A percentile compares a stretch with the other conserved stretches of the same genome.
Evolutionary conservation across 2,888 invertebrate genomes (phyloP).

Genomic region (Torymus aiolomorphi): DNA sequence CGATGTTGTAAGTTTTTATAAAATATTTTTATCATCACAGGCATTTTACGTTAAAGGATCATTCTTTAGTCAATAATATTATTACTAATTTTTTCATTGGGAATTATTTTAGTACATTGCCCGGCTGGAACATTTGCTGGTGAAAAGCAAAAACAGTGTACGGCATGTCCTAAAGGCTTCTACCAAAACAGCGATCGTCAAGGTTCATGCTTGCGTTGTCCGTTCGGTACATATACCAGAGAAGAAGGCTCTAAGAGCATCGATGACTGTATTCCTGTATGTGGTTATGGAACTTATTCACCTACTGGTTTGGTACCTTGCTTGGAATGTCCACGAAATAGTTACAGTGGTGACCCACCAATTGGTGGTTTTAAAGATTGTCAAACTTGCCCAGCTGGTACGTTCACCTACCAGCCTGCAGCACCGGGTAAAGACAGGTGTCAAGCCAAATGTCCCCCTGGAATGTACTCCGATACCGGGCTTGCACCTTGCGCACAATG

Average conservation of each 20-base stretch:
- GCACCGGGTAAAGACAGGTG: constrained; percentile 89
- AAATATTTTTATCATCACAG: not conserved
- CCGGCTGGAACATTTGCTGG: constrained; percentile 96
- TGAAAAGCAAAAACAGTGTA: constrained; percentile 92
- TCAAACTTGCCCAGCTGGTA: constrained; percentile 92
- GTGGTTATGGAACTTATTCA: constrained; percentile 96
- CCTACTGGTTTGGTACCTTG: constrained; percentile 94
- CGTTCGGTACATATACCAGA: constrained; percentile 93
- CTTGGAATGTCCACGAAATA: constrained; percentile 94
- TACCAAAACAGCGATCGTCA: constrained; percentile 95
- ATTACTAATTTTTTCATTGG: constrained; percentile 36
- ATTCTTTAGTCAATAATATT: not conserved
- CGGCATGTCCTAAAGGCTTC: constrained; percentile 92
- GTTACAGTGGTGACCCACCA: constrained; percentile 91
- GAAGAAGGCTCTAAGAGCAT: constrained; percentile 93
- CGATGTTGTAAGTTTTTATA: constrained; percentile 87
- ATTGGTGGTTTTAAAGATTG: constrained; percentile 95
- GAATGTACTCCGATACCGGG: constrained; percentile 94
- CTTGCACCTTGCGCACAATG: constrained; percentile 95
- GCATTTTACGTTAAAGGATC: not conserved
- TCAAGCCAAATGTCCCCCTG: constrained; percentile 91
- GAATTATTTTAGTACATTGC: constrained; percentile 84
- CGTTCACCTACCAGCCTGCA: constrained; percentile 94
- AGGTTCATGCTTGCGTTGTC: constrained; percentile 92
- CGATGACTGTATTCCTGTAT: constrained; percentile 93